Percentiles rank a stretch among this genome's conserved stretches.
These are phyloP conservation scores for Aurelia aurita complex sp. Pacific DNA, from an alignment of 30 jellyfish, hydroid and myxozoan genomes.

Conservation along the genomic window DNA sequence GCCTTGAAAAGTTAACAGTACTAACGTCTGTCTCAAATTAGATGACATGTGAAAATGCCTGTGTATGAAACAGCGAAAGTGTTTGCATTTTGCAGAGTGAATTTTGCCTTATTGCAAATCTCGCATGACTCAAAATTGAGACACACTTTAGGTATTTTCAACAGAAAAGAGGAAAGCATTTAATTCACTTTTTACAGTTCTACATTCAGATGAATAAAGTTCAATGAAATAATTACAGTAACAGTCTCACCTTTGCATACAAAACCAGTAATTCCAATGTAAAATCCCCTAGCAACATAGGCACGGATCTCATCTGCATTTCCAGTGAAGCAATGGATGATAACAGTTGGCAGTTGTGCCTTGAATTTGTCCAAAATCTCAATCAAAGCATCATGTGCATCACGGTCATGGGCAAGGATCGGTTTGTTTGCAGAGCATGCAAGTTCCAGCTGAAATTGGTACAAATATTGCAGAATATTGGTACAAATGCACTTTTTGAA, in stretches of 20 bases:
- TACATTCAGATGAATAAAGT: no score
- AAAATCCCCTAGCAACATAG: constrained; percentile 87
- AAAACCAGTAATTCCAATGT: constrained; percentile 92
- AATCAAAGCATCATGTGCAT: constrained; percentile 86
- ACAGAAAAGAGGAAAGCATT: no score
- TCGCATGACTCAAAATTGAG: no score
- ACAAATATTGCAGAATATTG: neutral
- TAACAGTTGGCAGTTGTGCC: constrained; percentile 84
- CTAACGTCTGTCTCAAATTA: no score
- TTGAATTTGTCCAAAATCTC: constrained; percentile 80
- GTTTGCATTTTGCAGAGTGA: no score
- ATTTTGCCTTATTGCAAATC: no score
- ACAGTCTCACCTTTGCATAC: constrained; percentile 80
- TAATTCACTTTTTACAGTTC: no score
- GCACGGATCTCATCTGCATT: constrained; percentile 83
- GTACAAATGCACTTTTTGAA: neutral
- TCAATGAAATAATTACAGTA: no score
- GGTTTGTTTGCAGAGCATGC: constrained; percentile 89
- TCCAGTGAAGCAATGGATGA: constrained; percentile 97
- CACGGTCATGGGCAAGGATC: constrained; percentile 90
- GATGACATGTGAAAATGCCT: no score
- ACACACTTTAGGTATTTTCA: no score
- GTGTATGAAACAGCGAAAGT: no score
- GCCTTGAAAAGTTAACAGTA: no score
- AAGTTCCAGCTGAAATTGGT: constrained; percentile 62